A percentile compares a stretch with the other conserved stretches of the same genome.
Conservation (phyloP, 2,888 invertebrate genomes). For the Mythimna vitellina region DNA sequence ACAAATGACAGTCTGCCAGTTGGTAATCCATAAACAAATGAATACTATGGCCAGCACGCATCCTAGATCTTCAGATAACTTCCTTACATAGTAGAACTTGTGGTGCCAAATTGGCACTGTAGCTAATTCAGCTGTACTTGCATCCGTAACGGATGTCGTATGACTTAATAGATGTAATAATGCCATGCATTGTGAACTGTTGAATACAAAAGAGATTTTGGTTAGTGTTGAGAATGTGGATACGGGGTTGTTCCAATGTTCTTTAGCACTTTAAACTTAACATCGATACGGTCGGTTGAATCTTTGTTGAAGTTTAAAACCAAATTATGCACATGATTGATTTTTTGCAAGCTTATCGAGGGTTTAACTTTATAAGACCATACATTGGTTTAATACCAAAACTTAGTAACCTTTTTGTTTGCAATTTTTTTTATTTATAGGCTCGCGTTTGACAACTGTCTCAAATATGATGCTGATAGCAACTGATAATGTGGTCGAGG, state of each 20-base stretch:
- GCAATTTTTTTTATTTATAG: no score
- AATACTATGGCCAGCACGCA: conserved; percentile 1
- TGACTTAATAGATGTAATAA: conserved; percentile 20
- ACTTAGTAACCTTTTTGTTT: not conserved
- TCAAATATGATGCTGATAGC: no score
- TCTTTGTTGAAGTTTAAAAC: not conserved
- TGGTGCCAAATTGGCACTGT: conserved; percentile 60
- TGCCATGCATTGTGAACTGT: conserved; percentile 24
- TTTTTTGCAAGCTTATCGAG: not conserved
- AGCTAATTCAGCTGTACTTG: conserved; percentile 35
- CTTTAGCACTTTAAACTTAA: not conserved
- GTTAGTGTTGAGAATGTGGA: not conserved
- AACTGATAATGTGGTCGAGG: no score
- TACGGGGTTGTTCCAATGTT: not conserved
- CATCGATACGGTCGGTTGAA: not conserved
- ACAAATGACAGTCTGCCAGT: conserved; percentile 15
- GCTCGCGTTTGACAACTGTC: no score
- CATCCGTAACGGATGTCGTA: conserved; percentile 24
- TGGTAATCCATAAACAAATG: conserved; percentile 12
- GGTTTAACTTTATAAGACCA: not conserved
- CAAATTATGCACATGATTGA: conserved; percentile 10
- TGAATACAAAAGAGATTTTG: not conserved
- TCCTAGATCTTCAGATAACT: conserved; percentile 45
- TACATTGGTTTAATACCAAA: not conserved
- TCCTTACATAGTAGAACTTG: conserved; percentile 1